Percentiles rank a stretch among this genome's conserved stretches.
Evolutionary conservation across 2,113 vertebrate species (phyloP).

Genomic region (Clarias magur): DNA sequence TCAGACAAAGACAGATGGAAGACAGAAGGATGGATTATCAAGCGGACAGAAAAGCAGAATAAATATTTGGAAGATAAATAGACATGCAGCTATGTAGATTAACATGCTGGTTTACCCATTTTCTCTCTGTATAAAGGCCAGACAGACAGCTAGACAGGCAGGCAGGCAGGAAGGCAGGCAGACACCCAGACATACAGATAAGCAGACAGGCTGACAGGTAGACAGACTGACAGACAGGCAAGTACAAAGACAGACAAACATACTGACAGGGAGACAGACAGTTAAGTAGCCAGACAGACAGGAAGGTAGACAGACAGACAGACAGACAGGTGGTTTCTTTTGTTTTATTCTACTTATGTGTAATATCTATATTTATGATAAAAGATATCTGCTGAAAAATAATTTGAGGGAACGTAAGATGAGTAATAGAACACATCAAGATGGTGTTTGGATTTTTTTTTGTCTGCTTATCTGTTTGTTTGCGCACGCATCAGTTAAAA

Average conservation of each 20-base stretch:
- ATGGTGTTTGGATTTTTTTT: too few species aligned
- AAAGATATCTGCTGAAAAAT: too few species aligned
- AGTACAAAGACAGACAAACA: neutral
- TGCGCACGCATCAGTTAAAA: too few species aligned
- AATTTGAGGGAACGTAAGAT: too few species aligned
- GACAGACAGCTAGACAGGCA: neutral
- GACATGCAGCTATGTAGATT: neutral
- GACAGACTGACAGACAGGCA: neutral
- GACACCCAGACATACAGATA: neutral
- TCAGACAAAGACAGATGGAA: constrained; percentile 2
- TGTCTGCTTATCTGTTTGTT: too few species aligned
- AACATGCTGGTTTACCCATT: neutral
- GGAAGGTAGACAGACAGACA: neutral
- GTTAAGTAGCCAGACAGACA: neutral
- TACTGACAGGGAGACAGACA: neutral
- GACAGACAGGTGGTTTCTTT: neutral
- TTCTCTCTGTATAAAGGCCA: neutral
- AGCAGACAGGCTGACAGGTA: neutral
- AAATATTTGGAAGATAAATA: neutral
- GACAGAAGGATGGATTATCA: neutral
- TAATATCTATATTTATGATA: too few species aligned
- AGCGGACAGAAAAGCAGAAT: neutral
- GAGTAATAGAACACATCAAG: too few species aligned
- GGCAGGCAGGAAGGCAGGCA: neutral
- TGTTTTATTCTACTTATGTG: too few species aligned